Base-by-base conservation (phyloP, 2,797 vertebrate species). In the Chaenodraco wilsoni region DNA sequence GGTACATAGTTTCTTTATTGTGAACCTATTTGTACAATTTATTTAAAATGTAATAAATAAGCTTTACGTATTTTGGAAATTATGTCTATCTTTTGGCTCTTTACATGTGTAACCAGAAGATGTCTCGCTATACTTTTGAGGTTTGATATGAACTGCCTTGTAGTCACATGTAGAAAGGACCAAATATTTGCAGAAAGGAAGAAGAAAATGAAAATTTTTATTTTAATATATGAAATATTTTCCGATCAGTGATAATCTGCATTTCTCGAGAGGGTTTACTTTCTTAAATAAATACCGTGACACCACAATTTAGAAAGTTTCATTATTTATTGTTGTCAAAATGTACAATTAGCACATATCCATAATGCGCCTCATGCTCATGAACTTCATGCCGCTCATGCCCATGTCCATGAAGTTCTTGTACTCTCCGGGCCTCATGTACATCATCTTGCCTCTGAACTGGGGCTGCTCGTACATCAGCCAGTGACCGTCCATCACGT, bases 341-440 rank as follows among this genome's bases (percentile, higher is more conserved):
- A 61, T 71, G 58, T 72, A 72, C 50, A 76, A 46, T 82, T 87
- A 87, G 73, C 86, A 91, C 84, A 85, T 88, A 40, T 94, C 92
- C 31, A 69, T 86, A 83, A 93, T 93, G 11, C 90, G 87, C 74
- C 48, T 92, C 83, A 92, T 91, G 86, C 91, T 93, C 91, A 88
- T 87, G 71, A 88, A 89, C 79, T 79, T 92, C 10, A 1, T 76
- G 31, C 72, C 66, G 11, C 84, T 84, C 46, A 79, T 69, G 60
- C 89, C 88, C 89, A 91, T 87, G 43, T 94, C 90, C 23, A 89
- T 88, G 88, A 90, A 93, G 85, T 41, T 92, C 76, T 84, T 90
- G 80, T 95, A 89, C 84, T 94, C 93, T 40, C 93, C 92, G 3
- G 91, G 93, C 73, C 81, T 90, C 75, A 93, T n/a, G 85, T 92